Evolutionary conservation across 92 coral and sea anemone genomes (phyloP).

Genomic region (Metridium senile): DNA sequence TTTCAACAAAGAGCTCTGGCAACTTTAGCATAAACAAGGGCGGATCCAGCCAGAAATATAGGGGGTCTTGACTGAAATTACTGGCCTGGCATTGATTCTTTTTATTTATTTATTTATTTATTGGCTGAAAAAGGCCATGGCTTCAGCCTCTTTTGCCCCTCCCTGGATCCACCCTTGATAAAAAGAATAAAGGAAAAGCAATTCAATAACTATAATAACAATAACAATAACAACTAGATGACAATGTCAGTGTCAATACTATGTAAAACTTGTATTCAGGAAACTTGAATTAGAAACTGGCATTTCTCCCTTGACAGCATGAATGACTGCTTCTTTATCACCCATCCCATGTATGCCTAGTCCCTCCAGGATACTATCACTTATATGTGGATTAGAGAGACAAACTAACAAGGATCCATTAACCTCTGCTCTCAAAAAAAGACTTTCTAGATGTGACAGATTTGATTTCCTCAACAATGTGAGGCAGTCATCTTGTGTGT

Average conservation of each 20-base stretch:
- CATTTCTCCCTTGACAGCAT: background rate
- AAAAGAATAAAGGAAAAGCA: no score
- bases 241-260: background rate
- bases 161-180: no score
- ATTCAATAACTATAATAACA: no score
- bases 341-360: background rate
- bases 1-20: no score
- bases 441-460: background rate
- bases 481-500: background rate
- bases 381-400: background rate
- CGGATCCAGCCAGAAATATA: no score
- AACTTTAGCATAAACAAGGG: no score
- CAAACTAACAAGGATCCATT: background rate
- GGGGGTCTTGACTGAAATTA: no score
- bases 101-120: no score
- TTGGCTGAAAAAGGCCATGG: no score
- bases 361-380: slow-evolving; percentile 9
- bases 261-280: background rate
- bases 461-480: slow-evolving; percentile 9
- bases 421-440: slow-evolving; percentile 1
- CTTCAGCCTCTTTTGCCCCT: no score
- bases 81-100: no score
- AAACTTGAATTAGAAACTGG: background rate
- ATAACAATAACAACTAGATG: background rate
- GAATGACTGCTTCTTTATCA: background rate